phyloP scores from a whole-genome alignment of 2,113 vertebrate genomes.

The Archilochus colubris region DNA sequence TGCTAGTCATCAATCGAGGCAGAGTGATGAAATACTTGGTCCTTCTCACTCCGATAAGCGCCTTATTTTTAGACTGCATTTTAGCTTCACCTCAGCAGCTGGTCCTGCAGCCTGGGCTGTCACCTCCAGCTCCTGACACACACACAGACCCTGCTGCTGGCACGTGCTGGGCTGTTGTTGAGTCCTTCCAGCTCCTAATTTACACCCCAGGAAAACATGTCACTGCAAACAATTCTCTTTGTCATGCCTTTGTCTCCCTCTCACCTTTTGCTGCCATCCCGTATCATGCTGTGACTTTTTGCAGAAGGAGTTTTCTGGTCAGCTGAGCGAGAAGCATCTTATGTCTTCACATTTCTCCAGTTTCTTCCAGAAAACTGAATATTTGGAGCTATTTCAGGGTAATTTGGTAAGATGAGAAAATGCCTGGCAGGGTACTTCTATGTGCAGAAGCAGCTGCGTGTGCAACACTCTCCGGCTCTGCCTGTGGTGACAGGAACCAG shows the following conservation, averaged over 20 bases:
- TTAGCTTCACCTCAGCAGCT: neutral
- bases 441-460: neutral
- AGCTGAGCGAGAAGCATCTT: neutral
- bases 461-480: neutral
- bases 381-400: neutral
- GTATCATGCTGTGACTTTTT: accelerated
- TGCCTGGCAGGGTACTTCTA: neutral
- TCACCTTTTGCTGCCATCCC: neutral
- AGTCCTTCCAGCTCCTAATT: constrained; percentile 1
- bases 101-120: neutral
- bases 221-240: neutral
- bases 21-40: neutral
- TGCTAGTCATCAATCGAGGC: neutral
- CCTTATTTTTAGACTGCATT: constrained; percentile 44
- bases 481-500: constrained; percentile 1
- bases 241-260: neutral
- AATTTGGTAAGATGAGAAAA: constrained; percentile 14
- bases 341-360: neutral
- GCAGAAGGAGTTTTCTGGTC: neutral
- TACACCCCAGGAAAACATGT: neutral
- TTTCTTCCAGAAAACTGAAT: neutral
- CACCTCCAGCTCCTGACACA: accelerated
- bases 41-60: neutral
- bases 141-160: neutral
- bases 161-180: neutral